These are phyloP conservation scores for Columba janthina DNA, from an alignment of 2,113 vertebrate genomes.

Conservation along the genomic window DNA sequence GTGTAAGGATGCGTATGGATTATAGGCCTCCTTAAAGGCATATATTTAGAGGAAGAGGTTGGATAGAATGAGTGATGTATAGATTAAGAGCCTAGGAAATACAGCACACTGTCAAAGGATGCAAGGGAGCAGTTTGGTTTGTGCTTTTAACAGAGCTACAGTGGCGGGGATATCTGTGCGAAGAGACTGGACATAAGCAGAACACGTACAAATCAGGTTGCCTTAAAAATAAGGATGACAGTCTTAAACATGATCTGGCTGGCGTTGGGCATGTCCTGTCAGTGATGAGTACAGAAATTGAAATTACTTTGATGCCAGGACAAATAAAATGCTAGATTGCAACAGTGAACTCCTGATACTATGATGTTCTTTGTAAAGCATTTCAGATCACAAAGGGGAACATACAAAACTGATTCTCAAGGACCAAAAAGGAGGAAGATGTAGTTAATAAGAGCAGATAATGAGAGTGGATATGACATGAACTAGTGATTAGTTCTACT, in stretches of 20 bases:
- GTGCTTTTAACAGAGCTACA: neutral
- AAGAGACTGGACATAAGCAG: neutral
- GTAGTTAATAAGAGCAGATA: neutral
- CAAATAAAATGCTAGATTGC: neutral
- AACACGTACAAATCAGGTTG: neutral
- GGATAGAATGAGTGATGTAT: neutral
- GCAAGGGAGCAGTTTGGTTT: neutral
- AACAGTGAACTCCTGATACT: neutral
- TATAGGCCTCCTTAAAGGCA: neutral
- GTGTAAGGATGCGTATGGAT: accelerated
- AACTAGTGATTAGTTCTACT: neutral
- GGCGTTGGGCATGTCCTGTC: neutral
- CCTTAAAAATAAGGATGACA: neutral
- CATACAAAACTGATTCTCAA: neutral
- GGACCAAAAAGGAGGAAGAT: neutral
- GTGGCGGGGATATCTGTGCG: neutral
- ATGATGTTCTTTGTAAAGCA: neutral
- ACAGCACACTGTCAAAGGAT: neutral
- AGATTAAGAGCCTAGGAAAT: neutral
- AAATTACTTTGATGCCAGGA: neutral
- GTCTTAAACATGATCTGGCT: neutral
- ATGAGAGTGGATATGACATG: neutral
- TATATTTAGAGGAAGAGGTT: neutral
- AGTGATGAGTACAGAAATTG: neutral
- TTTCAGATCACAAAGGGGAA: neutral